Evolutionary conservation across 2,113 vertebrate species (phyloP).

Genomic region (Triplophysa tibetana): DNA sequence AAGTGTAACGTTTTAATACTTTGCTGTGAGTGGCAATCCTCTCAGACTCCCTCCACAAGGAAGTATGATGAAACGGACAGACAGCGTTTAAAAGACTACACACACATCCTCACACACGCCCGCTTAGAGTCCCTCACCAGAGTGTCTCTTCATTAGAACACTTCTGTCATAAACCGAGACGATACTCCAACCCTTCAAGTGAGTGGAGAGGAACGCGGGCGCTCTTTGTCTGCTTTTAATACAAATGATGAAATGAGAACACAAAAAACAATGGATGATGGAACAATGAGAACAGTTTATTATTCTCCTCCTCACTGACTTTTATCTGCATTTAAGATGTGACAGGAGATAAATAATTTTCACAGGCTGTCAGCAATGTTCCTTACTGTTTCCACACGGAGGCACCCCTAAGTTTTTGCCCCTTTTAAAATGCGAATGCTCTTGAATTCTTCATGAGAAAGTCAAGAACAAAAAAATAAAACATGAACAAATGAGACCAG

Average conservation of each 20-base stretch:
- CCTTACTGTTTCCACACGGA: constrained; percentile 29
- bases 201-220: constrained; percentile 20
- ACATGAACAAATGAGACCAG: constrained; percentile 40
- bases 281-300: constrained; percentile 43
- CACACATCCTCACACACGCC: not conserved
- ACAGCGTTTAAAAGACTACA: constrained; percentile 38
- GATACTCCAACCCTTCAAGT: constrained; percentile 36
- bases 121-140: constrained; percentile 1
- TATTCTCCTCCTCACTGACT: constrained; percentile 43
- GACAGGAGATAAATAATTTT: constrained; percentile 49
- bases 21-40: constrained; percentile 18
- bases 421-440: constrained; percentile 48
- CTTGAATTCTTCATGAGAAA: constrained; percentile 48
- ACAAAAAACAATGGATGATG: constrained; percentile 38
- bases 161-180: constrained; percentile 33
- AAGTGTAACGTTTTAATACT: constrained; percentile 22
- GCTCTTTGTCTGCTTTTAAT: constrained; percentile 34
- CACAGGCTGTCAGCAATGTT: constrained; percentile 22
- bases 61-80: constrained; percentile 51
- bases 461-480: constrained; percentile 27
- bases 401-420: constrained; percentile 21
- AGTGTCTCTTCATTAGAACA: constrained; percentile 44
- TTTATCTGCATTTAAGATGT: constrained; percentile 52
- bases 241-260: constrained; percentile 21
- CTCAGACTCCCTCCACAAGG: constrained; percentile 20